Evolutionary conservation across 2,113 vertebrate species (phyloP).

Genomic region (Chauna torquata): DNA sequence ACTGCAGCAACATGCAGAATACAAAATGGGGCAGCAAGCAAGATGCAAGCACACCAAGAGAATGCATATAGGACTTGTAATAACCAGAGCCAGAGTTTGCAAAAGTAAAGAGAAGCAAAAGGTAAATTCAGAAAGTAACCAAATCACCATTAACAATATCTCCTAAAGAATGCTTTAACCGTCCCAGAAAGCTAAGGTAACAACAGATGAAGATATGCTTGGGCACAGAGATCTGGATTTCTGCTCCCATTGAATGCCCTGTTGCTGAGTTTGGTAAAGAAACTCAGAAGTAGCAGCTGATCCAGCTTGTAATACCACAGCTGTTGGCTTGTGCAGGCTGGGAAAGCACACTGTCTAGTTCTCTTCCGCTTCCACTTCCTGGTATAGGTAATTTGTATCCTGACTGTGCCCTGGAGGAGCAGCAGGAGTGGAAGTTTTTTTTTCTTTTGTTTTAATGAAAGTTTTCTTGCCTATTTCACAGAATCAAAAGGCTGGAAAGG

Average conservation of each 20-base stretch:
- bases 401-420: neutral
- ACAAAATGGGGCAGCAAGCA: neutral
- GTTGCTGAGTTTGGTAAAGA: neutral
- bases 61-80: neutral
- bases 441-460: neutral
- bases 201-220: neutral
- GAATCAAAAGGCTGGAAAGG: neutral
- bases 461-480: neutral
- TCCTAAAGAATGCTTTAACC: neutral
- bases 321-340: neutral
- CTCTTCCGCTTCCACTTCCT: neutral
- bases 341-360: neutral
- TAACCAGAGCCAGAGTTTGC: neutral
- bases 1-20: neutral
- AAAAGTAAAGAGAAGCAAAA: neutral
- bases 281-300: neutral
- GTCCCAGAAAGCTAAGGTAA: neutral
- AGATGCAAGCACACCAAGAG: neutral
- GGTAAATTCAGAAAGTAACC: neutral
- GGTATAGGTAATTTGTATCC: neutral
- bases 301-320: neutral
- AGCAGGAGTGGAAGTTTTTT: neutral
- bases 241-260: neutral
- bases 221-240: neutral
- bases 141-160: neutral